Base-by-base conservation (phyloP, 2,797 vertebrate genomes). In the Darevskia mixta region DNA sequence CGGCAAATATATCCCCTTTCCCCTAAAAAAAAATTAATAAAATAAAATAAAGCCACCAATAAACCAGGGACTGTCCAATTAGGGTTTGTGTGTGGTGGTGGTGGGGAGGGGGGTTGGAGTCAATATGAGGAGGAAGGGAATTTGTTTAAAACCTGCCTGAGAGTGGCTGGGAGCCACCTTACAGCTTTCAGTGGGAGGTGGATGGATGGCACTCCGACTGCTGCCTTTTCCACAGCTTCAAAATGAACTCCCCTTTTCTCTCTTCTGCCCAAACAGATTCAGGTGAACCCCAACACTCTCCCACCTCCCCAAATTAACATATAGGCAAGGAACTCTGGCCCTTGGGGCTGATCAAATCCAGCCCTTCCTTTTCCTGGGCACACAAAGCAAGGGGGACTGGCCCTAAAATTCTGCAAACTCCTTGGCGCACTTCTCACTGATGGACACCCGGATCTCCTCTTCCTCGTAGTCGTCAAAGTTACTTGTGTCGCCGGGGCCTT, bases 391-490 rank as follows among this genome's bases (percentile, higher is more conserved):
- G 88, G 83, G 87, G 90, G 90, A 49, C 77, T 90, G 92, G 92
- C 93, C 95, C 97, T 98, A 98, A 97, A 99, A 99, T 90, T 99
- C 98, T 11, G 97, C 94, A 94, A 99, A 99, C 97, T 98, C 98
- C 97, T 98, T 99, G 96, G 96, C 97, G 94, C 98, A 98, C 95
- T 98, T 98, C 96, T 99, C 98, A 27, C 95, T 98, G 97, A 98
- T 97, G 91, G 98, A 99, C 91, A 98, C 96, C 38, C 98, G 96
- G 93, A 98, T 97, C 93, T 98, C 98, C 95, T 98, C 98, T 91
- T 99, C 98, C 91, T 99, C 98, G 27, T 99, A 99, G 95, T 98
- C 98, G 2, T 99, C 98, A 41, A 99, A 99, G 97, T 99, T 98
- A 97, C 98, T 99, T 91, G 98, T 98, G 97, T 98, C 98, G 10